Conservation (phyloP, 2,797 vertebrate species). For the Oceanodroma leucorhoa region DNA sequence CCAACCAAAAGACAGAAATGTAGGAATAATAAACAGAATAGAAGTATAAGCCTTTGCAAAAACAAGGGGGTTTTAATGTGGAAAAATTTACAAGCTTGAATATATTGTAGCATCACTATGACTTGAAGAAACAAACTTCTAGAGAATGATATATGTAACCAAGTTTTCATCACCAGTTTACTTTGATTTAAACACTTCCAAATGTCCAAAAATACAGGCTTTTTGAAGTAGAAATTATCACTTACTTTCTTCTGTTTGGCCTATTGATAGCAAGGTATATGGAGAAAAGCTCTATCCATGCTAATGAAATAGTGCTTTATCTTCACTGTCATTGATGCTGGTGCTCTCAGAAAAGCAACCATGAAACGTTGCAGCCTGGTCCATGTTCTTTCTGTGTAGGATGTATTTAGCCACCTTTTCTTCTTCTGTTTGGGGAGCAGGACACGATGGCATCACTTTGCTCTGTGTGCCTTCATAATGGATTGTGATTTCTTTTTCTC, state of each 20-base stretch:
- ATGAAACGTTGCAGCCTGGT: not conserved
- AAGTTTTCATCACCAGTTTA: not conserved
- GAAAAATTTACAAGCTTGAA: slow-evolving; percentile 53
- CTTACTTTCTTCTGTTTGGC: not conserved
- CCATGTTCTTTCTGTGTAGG: not conserved
- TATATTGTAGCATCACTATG: slow-evolving; percentile 25
- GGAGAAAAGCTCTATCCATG: not conserved
- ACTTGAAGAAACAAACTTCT: slow-evolving; percentile 40
- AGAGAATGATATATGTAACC: not conserved
- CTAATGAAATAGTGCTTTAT: not conserved
- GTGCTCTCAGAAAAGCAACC: not conserved
- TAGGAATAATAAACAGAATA: slow-evolving; percentile 53
- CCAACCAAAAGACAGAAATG: slow-evolving; percentile 41
- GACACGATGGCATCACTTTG: not conserved
- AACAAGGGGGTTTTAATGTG: slow-evolving; percentile 26
- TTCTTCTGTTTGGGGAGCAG: not conserved
- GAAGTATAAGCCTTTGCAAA: slow-evolving; percentile 25
- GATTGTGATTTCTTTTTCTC: not conserved
- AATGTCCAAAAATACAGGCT: not conserved
- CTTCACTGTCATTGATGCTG: not conserved
- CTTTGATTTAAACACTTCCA: not conserved
- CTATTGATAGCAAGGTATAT: not conserved
- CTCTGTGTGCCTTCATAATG: not conserved
- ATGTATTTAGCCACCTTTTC: not conserved
- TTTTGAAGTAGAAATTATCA: not conserved